Evolutionary conservation across 2,888 invertebrate species (phyloP), one percentile per base, ranked within the genome.

Genomic region (Chromoteleia sp.): DNA sequence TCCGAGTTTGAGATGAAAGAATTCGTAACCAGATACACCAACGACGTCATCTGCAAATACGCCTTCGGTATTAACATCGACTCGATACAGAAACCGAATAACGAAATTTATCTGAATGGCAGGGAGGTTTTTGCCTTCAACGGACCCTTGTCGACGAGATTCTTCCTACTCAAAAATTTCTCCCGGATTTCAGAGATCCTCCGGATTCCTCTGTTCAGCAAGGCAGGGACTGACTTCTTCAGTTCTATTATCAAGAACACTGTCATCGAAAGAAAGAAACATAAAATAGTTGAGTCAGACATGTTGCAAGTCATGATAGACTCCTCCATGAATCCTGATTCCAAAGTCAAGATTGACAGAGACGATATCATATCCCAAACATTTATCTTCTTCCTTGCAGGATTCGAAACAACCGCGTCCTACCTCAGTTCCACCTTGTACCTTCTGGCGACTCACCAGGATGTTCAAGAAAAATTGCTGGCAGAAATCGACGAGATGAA

Each of bases 261-360:
- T 0, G 86, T 89, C 0, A 81, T 71, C 0, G 78, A 78, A 1
- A 83, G 88, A 4, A 85, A 86, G 2, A 83, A 84, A 2, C 33
- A 85, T 0, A 84, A 84, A 0, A 85, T 88, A 14, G 63, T 92
- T 2, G 87, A 94, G 65, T 93, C 93, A 0, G 94, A 94, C 80
- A 93, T 94, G 93, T 92, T 94, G 5, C 93, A 94, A 70, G 83
- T 94, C n/a, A 86, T 94, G 59, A 92, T 94, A 92, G 93, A 94
- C 59, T 87, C 89, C 0, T 83, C 48, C 0, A 36, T 56, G 61
- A 85, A 83, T 1, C 0, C 48, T 5, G 41, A 74, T 8, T 43
- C 67, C 0, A 77, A 68, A 10, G 58, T 82, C 14, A 74, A 85
- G 12, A 39, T 87, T 8, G 84, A 71, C 12, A 17, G 93, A 5